Evolutionary conservation across 2,797 vertebrate species (phyloP).

Genomic region (Pogoniulus pusillus): DNA sequence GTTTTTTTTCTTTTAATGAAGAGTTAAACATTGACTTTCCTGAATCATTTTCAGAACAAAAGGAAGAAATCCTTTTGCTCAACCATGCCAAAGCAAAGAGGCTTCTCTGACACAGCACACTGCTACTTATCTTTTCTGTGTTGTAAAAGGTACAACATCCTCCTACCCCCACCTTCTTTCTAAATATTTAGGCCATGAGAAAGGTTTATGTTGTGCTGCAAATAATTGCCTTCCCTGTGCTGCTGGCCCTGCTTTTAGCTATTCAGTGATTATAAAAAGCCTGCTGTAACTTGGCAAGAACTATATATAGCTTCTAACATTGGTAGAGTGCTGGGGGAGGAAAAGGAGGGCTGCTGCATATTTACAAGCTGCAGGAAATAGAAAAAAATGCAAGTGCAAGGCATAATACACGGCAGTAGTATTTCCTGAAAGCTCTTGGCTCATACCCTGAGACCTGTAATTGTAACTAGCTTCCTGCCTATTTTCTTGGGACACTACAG

Average conservation of each 20-base stretch:
- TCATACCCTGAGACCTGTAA: neutral
- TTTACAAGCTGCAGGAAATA: conserved; percentile 34
- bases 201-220: conserved; percentile 19
- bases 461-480: conserved; percentile 41
- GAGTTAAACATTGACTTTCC: neutral
- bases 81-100: neutral
- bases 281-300: conserved; percentile 10
- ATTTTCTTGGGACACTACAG: conserved; percentile 48
- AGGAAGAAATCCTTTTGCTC: neutral
- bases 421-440: conserved; percentile 34
- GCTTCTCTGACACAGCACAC: neutral
- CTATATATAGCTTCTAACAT: conserved; percentile 53
- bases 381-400: neutral
- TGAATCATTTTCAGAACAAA: neutral
- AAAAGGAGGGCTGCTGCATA: conserved; percentile 30
- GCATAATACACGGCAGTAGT: conserved; percentile 25
- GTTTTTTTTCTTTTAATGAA: neutral
- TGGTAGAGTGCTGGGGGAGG: neutral
- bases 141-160: neutral
- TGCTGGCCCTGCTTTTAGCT: conserved; percentile 21
- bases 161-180: neutral
- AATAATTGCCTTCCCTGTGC: conserved; percentile 37
- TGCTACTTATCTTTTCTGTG: neutral
- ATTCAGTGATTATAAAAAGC: conserved; percentile 34
- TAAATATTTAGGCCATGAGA: conserved; percentile 32